Base-by-base conservation (phyloP, 1,140 invertebrate species). In the Lucilia sericata region DNA sequence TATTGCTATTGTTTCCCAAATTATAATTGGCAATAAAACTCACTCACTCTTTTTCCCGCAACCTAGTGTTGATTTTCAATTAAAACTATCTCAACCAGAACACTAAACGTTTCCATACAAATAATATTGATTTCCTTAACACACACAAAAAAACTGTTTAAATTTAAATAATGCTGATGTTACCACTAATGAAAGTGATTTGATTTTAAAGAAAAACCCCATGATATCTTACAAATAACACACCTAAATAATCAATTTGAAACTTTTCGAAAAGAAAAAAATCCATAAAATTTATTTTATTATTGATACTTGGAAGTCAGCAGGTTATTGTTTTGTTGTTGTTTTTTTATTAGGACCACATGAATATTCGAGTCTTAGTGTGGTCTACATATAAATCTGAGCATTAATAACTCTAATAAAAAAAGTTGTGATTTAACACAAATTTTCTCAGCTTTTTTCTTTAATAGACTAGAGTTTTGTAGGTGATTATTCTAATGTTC, bases 301-400 rank as follows among this genome's bases (percentile, higher is more conserved):
- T 80, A 74, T 89, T 86, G 85, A 82, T 89, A 89, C 88, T 86
- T 86, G 86, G 88, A 89, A 89, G 88, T 86, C 88, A 89, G 88
- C 88, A 89, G 87, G 88, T 87, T 87, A 85, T 85, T 82, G 47
- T 82, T 30, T 51, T 82, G 47, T 60, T 82, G 49, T 82, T 55
- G n/a, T 21, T 30, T 30, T 30, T 30, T 30, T 30, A 25, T 7
- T 70, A 70, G 81, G 34, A 19, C 19, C 13, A 82, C 49, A 30
- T 7, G 75, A 25, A 17, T 5, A n/a, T 60, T 60, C 5, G 60
- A 65, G 19, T 70, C 36, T 19, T 42, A 70, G 82, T 82, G 82
- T 65, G 82, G 65, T 74, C 51, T 55, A 82, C 60, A 82, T 30
- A n/a, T 2, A 78, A 55, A n/a, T 55, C n/a, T 60, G 25, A 82